Percentiles rank a stretch among this genome's conserved stretches.
Conservation (phyloP, 2,113 vertebrate genomes). For the Chloropsis cyanopogon region DNA sequence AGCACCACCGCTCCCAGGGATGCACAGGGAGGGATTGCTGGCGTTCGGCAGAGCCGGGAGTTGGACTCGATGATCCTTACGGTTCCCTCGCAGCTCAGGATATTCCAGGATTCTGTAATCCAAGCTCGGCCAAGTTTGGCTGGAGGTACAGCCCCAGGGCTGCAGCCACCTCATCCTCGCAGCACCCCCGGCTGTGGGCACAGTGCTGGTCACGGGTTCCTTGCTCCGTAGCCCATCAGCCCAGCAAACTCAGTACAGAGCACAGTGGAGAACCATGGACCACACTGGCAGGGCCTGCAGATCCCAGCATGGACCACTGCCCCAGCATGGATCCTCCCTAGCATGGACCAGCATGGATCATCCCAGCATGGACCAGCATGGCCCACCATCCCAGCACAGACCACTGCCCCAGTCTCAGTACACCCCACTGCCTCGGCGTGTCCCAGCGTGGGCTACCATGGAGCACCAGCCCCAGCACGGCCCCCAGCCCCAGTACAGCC, state of each 20-base stretch:
- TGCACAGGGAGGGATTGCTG: background rate
- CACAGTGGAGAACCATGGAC: background rate
- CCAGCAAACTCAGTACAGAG: background rate
- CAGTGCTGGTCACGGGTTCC: accelerated
- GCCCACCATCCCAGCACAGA: too few species aligned
- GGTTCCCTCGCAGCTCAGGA: background rate
- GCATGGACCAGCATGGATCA: background rate
- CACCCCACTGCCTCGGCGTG: too few species aligned
- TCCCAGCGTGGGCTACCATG: too few species aligned
- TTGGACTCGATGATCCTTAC: background rate
- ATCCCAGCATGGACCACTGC: background rate
- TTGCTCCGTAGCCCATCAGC: background rate
- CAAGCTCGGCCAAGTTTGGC: background rate
- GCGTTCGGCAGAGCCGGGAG: background rate
- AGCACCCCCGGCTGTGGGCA: background rate
- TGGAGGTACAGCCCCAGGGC: too few species aligned
- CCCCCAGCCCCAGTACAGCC: background rate
- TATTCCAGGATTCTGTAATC: background rate
- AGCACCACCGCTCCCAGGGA: background rate
- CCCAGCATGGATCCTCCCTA: too few species aligned
- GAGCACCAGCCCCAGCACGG: background rate
- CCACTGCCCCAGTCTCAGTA: too few species aligned
- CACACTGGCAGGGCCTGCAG: background rate
- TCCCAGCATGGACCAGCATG: too few species aligned
- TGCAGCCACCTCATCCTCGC: background rate